Evolutionary conservation across 2,888 invertebrate species (phyloP).

Genomic region (Andrena fulva): DNA sequence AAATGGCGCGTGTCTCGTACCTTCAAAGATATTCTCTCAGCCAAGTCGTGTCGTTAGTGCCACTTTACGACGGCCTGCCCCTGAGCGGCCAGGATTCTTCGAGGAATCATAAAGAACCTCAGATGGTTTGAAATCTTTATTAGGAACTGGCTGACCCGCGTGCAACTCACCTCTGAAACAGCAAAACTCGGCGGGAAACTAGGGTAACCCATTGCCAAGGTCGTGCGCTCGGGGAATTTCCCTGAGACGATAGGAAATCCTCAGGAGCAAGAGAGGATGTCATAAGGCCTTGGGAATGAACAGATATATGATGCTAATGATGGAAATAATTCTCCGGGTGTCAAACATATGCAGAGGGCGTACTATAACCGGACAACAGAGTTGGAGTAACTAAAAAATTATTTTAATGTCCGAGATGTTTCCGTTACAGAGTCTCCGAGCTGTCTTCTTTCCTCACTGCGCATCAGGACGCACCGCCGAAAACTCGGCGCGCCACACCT

Average conservation of each 20-base stretch:
- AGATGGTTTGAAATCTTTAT: conserved; percentile 66
- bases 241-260: neutral
- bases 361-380: no score
- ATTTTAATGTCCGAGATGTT: no score
- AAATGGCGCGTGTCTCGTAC: conserved; percentile 77
- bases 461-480: no score
- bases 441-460: no score
- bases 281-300: neutral
- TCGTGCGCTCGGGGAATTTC: conserved; percentile 28
- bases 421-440: no score
- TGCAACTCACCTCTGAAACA: neutral
- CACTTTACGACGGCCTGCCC: conserved; percentile 40
- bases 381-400: no score
- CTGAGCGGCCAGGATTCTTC: conserved; percentile 36
- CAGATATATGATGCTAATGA: no score
- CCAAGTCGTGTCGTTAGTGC: conserved; percentile 43
- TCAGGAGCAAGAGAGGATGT: neutral
- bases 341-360: no score
- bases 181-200: conserved; percentile 23
- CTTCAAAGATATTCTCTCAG: conserved; percentile 67
- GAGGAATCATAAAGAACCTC: conserved; percentile 52
- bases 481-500: no score
- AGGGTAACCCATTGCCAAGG: conserved; percentile 41
- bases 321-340: no score
- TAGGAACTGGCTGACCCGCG: conserved; percentile 34